A percentile compares a stretch with the other conserved stretches of the same genome.
Conservation (phyloP, 1,140 invertebrate species). For the Globodera rostochiensis region DNA sequence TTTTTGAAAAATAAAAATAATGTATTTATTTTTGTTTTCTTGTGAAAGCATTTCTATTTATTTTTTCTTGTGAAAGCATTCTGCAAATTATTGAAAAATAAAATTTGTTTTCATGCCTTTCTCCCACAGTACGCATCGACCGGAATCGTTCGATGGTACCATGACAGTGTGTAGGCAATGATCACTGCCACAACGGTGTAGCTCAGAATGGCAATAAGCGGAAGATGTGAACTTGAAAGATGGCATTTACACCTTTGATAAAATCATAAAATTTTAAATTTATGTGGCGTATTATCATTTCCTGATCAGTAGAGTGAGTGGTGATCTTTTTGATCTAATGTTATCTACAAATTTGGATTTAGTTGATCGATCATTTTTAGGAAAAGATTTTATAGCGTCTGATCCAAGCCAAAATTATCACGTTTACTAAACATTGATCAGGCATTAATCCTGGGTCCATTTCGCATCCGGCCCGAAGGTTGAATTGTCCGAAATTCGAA, state of each 20-base stretch:
- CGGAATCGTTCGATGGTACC: constrained; percentile 15
- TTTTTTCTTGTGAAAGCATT: background rate
- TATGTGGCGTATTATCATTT: too few species aligned
- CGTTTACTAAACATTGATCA: too few species aligned
- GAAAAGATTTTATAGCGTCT: too few species aligned
- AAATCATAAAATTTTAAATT: constrained; percentile 6
- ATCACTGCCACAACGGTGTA: constrained; percentile 38
- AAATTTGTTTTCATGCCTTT: constrained; percentile 21
- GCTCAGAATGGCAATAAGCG: constrained; percentile 31
- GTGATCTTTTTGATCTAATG: too few species aligned
- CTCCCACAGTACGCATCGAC: constrained; percentile 41
- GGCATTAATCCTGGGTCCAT: too few species aligned
- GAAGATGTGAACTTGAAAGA: constrained; percentile 21
- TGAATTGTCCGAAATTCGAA: too few species aligned
- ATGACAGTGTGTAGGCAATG: constrained; percentile 38
- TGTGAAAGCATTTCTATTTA: background rate
- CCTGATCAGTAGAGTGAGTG: too few species aligned
- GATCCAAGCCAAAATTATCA: too few species aligned
- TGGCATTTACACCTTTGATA: too few species aligned
- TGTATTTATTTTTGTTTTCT: background rate
- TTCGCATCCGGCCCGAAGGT: too few species aligned
- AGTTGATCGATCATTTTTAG: too few species aligned
- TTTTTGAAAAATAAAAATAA: background rate
- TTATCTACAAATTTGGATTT: too few species aligned
- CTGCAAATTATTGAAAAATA: background rate